Evolutionary conservation across 2,797 vertebrate genomes (phyloP).

Genomic region (Trachops cirrhosus): DNA sequence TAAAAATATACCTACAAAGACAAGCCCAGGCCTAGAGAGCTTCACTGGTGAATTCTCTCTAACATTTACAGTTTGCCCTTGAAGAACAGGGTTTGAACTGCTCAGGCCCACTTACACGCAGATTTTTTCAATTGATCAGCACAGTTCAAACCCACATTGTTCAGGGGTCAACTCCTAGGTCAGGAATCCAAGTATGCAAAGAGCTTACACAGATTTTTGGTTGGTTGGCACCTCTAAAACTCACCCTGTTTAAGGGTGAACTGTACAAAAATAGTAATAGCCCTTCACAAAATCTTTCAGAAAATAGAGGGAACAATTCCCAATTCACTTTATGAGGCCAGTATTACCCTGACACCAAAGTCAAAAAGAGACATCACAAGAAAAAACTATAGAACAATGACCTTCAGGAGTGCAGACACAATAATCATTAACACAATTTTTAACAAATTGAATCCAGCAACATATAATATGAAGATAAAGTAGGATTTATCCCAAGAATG

Average conservation of each 20-base stretch:
- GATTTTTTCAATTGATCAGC: no score
- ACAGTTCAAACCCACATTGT: background rate
- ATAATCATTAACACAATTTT: background rate
- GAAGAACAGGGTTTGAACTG: background rate
- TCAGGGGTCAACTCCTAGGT: background rate
- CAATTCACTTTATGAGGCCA: background rate
- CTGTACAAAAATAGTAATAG: background rate
- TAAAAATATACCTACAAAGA: background rate
- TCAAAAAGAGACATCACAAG: background rate
- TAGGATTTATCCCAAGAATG: background rate
- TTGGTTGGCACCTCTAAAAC: background rate
- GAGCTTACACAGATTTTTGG: background rate
- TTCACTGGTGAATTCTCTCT: background rate
- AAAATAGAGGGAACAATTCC: background rate
- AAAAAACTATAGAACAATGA: background rate
- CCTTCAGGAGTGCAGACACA: background rate
- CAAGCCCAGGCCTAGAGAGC: background rate
- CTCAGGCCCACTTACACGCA: background rate
- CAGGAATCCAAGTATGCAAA: background rate
- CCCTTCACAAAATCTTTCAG: background rate
- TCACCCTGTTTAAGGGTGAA: background rate
- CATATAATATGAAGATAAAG: conserved; percentile 8
- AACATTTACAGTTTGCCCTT: background rate
- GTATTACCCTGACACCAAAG: background rate
- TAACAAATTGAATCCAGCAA: background rate